Conservation (phyloP, 1,140 invertebrate genomes). For the Camponotus vicinus region DNA sequence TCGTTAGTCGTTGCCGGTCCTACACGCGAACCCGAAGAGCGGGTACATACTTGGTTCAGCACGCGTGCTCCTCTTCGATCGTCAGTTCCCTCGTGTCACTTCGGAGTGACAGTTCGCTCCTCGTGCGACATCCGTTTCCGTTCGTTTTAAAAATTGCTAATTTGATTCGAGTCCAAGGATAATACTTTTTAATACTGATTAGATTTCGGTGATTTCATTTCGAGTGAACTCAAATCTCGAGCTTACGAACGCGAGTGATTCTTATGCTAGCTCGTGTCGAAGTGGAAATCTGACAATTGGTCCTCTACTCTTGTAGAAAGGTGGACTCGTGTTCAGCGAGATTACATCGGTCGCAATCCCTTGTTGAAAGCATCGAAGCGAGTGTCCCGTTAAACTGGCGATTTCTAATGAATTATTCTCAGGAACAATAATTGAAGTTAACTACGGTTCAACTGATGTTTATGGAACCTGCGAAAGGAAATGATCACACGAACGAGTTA, state of each 20-base stretch:
- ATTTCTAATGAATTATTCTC: constrained; percentile 11
- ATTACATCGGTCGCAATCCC: not conserved
- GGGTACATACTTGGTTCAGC: not conserved
- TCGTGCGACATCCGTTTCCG: no score
- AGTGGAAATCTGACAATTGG: not conserved
- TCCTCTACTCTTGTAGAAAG: not conserved
- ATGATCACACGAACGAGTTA: not conserved
- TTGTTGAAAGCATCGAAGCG: not conserved
- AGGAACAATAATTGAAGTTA: not conserved
- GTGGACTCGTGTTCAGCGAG: not conserved
- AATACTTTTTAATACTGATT: no score
- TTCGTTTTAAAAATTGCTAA: not conserved
- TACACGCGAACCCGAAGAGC: constrained; percentile 43
- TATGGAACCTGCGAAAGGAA: not conserved
- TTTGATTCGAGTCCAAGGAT: not conserved
- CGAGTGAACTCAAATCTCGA: not conserved
- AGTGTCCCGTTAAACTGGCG: not conserved
- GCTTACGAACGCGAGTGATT: no score
- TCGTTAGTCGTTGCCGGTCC: constrained; percentile 66
- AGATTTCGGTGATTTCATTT: not conserved
- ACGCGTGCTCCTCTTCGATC: constrained; percentile 31
- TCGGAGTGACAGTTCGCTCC: constrained; percentile 29
- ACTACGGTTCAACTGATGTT: not conserved
- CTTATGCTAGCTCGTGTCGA: no score
- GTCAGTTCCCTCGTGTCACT: constrained; percentile 71